Evolutionary conservation across 2,888 invertebrate species (phyloP).

Genomic region (Neoitamus cyanurus): DNA sequence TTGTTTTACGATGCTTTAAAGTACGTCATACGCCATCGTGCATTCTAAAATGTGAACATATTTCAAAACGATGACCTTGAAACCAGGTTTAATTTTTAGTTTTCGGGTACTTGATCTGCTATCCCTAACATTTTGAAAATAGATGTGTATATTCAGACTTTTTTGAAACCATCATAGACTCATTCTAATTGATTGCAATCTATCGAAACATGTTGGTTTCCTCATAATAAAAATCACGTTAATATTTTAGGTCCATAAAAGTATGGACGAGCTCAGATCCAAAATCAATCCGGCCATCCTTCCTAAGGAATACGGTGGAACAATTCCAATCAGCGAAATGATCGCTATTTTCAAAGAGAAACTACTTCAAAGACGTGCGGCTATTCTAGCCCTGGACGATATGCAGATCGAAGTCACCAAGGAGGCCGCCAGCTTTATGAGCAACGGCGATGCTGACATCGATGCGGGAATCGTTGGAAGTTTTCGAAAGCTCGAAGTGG

Average conservation of each 20-base stretch:
- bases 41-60: no score
- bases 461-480: constrained; percentile 82
- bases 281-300: constrained; percentile 80
- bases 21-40: no score
- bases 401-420: constrained; percentile 78
- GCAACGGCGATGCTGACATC: constrained; percentile 75
- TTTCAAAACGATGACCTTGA: no score
- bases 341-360: constrained; percentile 78
- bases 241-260: constrained; percentile 76
- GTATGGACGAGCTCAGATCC: constrained; percentile 76
- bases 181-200: no score
- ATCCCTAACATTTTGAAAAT: no score
- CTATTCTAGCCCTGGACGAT: constrained; percentile 77
- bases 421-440: constrained; percentile 68
- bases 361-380: constrained; percentile 73
- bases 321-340: constrained; percentile 82
- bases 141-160: no score
- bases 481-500: constrained; percentile 85
- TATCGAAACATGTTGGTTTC: neutral
- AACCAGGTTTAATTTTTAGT: no score
- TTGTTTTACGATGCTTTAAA: neutral
- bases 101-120: no score
- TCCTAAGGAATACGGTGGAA: constrained; percentile 91
- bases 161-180: no score
- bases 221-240: neutral